Evolutionary conservation across 2,888 invertebrate genomes (phyloP), one percentile per base, ranked within the genome.

Genomic region (Drymonia ruficornis): DNA sequence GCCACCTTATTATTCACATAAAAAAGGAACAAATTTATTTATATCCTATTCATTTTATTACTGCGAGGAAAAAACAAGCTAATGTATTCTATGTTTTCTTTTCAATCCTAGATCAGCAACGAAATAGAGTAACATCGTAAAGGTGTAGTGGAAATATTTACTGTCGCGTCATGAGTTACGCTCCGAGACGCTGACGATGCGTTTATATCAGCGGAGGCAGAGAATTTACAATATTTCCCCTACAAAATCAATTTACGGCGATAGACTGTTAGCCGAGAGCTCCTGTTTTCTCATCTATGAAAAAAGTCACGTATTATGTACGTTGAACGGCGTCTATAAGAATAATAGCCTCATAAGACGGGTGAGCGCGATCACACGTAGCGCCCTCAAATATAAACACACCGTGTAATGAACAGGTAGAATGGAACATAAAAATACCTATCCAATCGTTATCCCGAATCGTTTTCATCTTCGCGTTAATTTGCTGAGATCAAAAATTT

Each of bases 301-400:
- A 83, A 83, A 87, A 85, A 87, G 87, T 86, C 88, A 88, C 88
- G 88, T 89, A 83, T 83, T 84, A 86, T 80, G 78, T 65, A 74
- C 72, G 74, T 67, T 76, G 72, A 78, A 78, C 74, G 72, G 74
- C 75, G 72, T 78, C 73, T 78, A 74, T 75, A 77, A 75, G 72
- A 80, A 78, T 82, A 79, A 81, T 77, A 80, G 74, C 66, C 66
- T 68, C 70, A 67, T 84, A 79, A 76, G 70, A 71, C 71, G 61
- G 67, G 72, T 70, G 75, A 81, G 81, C 72, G 71, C 60, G 76
- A 76, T 73, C 74, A 61, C 55, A 60, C 52, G 59, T 57, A 43
- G 47, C 50, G 58, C 34, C 43, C 44, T 63, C 50, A 53, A 58
- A 58, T n/a, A 52, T 49, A 62, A 63, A 70, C 58, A 65, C 53